Conservation (phyloP, 2,888 invertebrate species). For the Acleris sparsana region DNA sequence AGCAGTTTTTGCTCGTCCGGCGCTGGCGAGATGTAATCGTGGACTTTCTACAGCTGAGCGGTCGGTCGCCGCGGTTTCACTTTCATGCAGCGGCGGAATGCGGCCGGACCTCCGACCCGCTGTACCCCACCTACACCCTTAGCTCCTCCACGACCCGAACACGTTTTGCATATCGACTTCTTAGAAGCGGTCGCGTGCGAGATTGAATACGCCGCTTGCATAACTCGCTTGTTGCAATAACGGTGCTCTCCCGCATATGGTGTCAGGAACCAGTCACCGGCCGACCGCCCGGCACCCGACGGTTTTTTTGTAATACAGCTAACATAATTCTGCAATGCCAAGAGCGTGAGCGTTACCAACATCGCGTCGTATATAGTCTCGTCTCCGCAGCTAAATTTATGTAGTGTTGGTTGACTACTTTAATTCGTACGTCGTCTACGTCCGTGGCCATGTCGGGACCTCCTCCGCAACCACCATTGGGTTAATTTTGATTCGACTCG, state of each 20-base stretch:
- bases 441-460: slow-evolving; percentile 13
- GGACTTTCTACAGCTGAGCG: slow-evolving; percentile 81
- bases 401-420: too few relatives aligned
- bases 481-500: slow-evolving; percentile 66
- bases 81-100: slow-evolving; percentile 80
- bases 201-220: slow-evolving; percentile 45
- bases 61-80: slow-evolving; percentile 75
- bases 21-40: slow-evolving; percentile 73
- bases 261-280: slow-evolving; percentile 44
- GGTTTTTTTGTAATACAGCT: slow-evolving; percentile 32
- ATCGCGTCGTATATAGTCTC: slow-evolving; percentile 7
- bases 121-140: slow-evolving; percentile 45
- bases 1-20: slow-evolving; percentile 77
- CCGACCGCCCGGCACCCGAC: slow-evolving; percentile 26
- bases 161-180: slow-evolving; percentile 55
- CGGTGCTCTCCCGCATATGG: slow-evolving; percentile 48
- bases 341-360: slow-evolving; percentile 26
- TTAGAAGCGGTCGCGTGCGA: slow-evolving; percentile 48
- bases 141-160: slow-evolving; percentile 38
- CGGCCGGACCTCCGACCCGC: slow-evolving; percentile 79
- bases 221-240: slow-evolving; percentile 50
- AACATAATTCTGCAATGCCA: slow-evolving; percentile 31
- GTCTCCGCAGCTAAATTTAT: neutral
- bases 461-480: slow-evolving; percentile 37
- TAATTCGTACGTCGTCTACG: neutral